A percentile compares a stretch with the other conserved stretches of the same genome.
phyloP scores from a whole-genome alignment of 2,888 invertebrate genomes.

The Noctuana brunneofusca region DNA sequence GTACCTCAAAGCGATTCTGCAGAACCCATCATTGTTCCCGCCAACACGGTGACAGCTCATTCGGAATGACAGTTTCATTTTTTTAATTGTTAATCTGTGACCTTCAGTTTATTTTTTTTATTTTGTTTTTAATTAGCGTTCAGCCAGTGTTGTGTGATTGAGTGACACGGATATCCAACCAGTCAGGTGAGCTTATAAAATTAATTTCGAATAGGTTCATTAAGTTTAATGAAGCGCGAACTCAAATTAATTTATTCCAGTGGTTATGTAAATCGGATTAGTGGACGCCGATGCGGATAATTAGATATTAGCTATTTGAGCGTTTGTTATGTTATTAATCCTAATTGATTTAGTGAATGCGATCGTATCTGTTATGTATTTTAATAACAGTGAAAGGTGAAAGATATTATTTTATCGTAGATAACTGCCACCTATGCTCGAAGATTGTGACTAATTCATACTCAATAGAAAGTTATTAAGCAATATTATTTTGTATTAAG shows the following conservation, averaged over 20 bases:
- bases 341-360: slow-evolving; percentile 24
- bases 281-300: slow-evolving; percentile 30
- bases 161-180: slow-evolving; percentile 47
- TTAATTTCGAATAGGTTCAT: slow-evolving; percentile 34
- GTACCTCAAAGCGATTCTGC: slow-evolving; percentile 44
- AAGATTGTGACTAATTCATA: not conserved
- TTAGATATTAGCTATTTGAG: slow-evolving; percentile 29
- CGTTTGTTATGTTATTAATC: slow-evolving; percentile 33
- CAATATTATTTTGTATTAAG: not conserved
- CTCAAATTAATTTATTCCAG: slow-evolving; percentile 34
- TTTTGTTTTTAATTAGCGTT: slow-evolving; percentile 42
- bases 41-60: slow-evolving; percentile 51
- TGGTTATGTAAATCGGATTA: slow-evolving; percentile 35
- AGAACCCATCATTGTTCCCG: slow-evolving; percentile 53
- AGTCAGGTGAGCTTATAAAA: slow-evolving; percentile 41
- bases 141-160: slow-evolving; percentile 42
- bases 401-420: not conserved
- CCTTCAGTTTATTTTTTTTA: slow-evolving; percentile 41
- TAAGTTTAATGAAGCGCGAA: slow-evolving; percentile 35
- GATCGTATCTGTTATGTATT: not conserved
- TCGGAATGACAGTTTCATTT: slow-evolving; percentile 46
- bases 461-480: not conserved
- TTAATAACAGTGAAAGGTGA: not conserved
- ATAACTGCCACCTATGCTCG: not conserved
- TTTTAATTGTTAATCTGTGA: slow-evolving; percentile 43